Conservation (phyloP, 2,113 vertebrate species). For the Apus apus region DNA sequence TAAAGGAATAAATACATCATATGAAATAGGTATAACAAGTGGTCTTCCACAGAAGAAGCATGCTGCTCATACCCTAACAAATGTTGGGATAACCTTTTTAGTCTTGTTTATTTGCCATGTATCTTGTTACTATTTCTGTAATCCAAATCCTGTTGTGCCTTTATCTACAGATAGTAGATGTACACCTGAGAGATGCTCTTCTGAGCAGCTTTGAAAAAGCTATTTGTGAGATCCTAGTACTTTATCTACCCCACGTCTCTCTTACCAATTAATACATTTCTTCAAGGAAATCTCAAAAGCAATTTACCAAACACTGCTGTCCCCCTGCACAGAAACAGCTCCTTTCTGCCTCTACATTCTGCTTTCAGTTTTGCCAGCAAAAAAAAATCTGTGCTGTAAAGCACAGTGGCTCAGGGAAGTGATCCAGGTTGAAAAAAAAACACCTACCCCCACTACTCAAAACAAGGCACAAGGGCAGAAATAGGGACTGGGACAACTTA, state of each 20-base stretch:
- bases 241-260: background rate
- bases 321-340: background rate
- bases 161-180: background rate
- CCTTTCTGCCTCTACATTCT: background rate
- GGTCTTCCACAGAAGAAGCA: background rate
- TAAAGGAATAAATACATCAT: background rate
- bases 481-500: background rate
- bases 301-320: background rate
- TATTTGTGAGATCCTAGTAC: background rate
- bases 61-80: background rate
- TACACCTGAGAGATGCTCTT: background rate
- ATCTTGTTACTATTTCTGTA: background rate
- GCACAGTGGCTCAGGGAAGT: background rate
- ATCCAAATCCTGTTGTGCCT: background rate
- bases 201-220: background rate
- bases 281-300: background rate
- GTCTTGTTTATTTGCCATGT: background rate
- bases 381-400: background rate
- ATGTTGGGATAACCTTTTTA: background rate
- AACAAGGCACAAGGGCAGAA: background rate
- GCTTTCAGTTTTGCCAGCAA: background rate
- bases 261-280: background rate
- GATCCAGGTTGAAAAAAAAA: background rate
- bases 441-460: background rate
- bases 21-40: background rate